Evolutionary conservation across 2,888 invertebrate genomes (phyloP), one percentile per base, ranked within the genome.

Genomic region (Spilarctia lutea): DNA sequence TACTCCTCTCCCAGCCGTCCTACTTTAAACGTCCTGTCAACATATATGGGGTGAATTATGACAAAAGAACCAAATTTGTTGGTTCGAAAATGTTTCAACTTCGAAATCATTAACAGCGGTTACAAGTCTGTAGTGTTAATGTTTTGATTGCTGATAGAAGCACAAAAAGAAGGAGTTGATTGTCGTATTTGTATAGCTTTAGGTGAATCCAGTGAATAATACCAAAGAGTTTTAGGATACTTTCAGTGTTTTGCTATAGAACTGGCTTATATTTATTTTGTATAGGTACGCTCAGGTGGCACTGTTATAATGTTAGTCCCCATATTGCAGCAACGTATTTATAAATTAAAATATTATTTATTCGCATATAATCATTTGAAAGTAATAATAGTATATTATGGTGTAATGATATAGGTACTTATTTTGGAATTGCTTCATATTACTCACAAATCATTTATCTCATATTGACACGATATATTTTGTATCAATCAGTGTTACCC

Each of bases 1-100:
- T 82, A 98, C 99, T 92, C 99, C 99, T 71, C 97, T 99, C 79
- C 98, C 98, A 88, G 98, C 98, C 87, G 98, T 98, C 92, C 96
- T 99, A 82, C 96, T 97, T 81, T 97, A 96, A 96, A 91, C 78
- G 74, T 76, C 77, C 79, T 78, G 79, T 74, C 75, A 63, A 75
- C 70, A 77, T 81, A 70, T 68, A 80, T 79, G 78, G 86, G 86
- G 75, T 77, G 75, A 77, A 77, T 79, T 84, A 78, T 77, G 72
- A 68, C 56, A 71, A 70, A 27, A 68, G 81, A 80, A 86, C 76
- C 79, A 68, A 70, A 68, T 48, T 69, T 81, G 79, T 68, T 73
- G 85, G 83, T 81, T 84, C 82, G 73, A 82, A 76, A 79, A 74
- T 76, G 68, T 81, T 83, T 81, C 76, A 83, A 76, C 74, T 81